Conservation (phyloP, 2,888 invertebrate species). For the Meteorus cinctellus region DNA sequence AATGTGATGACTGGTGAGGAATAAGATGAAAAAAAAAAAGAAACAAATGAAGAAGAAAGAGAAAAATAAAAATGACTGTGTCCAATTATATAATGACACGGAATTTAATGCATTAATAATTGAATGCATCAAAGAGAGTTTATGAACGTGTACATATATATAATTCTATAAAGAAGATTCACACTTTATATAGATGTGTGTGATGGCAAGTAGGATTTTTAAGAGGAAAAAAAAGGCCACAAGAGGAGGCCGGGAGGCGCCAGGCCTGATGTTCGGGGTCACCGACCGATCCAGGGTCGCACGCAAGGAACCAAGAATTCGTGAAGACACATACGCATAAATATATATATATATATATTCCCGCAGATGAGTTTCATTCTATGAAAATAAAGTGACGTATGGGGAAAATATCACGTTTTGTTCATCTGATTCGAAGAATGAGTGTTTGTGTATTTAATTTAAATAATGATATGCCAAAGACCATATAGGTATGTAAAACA, state of each 20-base stretch:
- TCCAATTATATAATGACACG: slow-evolving; percentile 16
- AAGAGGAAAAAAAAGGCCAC: slow-evolving; percentile 30
- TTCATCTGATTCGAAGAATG: slow-evolving; percentile 24
- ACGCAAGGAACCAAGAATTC: slow-evolving; percentile 46
- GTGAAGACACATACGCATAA: slow-evolving; percentile 29
- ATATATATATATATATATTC: not conserved
- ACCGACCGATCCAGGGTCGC: slow-evolving; percentile 62
- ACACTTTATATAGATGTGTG: slow-evolving; percentile 16
- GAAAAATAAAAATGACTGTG: not conserved
- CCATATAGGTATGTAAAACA: not conserved
- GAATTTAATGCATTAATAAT: slow-evolving; percentile 7
- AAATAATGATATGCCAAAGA: not conserved
- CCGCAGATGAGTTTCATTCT: slow-evolving; percentile 29
- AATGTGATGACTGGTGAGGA: not conserved
- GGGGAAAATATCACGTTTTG: slow-evolving; percentile 31
- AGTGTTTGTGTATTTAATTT: not conserved
- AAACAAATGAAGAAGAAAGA: not conserved
- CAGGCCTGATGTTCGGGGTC: slow-evolving; percentile 52
- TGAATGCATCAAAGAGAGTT: not conserved
- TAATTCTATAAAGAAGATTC: not conserved
- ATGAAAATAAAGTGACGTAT: slow-evolving; percentile 40
- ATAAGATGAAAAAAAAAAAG: not conserved
- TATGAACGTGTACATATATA: not conserved
- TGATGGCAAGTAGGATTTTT: slow-evolving; percentile 4
- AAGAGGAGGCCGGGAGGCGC: slow-evolving; percentile 38